Percentiles rank a stretch among this genome's conserved stretches.
These are phyloP conservation scores for Gordius sp. DNA, from an alignment of 2,888 invertebrate genomes.

Conservation along the genomic window DNA sequence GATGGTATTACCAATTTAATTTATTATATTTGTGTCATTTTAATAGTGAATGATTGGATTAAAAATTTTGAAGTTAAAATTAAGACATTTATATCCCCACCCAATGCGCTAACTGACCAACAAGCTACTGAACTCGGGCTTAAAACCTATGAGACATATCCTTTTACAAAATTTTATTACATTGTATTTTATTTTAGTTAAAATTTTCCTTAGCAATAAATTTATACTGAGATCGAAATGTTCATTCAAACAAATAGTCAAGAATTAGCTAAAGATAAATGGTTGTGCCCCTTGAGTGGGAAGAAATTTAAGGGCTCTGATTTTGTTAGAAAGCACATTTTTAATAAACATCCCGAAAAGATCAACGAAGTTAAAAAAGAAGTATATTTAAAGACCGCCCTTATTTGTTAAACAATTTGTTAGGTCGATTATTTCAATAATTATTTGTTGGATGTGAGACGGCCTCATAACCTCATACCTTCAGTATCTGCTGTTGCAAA, in stretches of 20 bases:
- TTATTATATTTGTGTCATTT: neutral
- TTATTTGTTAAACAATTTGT: neutral
- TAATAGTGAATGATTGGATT: conserved; percentile 31
- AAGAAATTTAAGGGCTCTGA: conserved; percentile 97
- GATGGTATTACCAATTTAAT: conserved; percentile 25
- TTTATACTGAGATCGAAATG: conserved; percentile 51
- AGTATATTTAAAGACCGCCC: conserved; percentile 31
- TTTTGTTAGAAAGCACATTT: conserved; percentile 87
- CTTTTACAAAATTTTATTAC: conserved; percentile 22
- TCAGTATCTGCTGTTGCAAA: neutral
- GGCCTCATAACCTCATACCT: conserved; percentile 39
- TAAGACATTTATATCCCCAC: conserved; percentile 55
- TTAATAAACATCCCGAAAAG: conserved; percentile 84
- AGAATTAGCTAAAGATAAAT: conserved; percentile 84
- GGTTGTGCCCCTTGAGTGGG: conserved; percentile 88
- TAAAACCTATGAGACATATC: conserved; percentile 41
- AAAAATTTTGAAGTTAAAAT: conserved; percentile 61
- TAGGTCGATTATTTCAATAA: conserved; percentile 78
- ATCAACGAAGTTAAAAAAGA: conserved; percentile 85
- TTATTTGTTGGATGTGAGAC: conserved; percentile 63
- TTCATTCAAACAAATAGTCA: conserved; percentile 83
- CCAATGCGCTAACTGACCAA: conserved; percentile 40
- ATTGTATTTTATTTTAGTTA: neutral
- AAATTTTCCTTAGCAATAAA: conserved; percentile 19
- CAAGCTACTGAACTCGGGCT: conserved; percentile 57